These are phyloP conservation scores for Anthoptus insignis DNA, from an alignment of 2,888 invertebrate genomes.

Conservation along the genomic window DNA sequence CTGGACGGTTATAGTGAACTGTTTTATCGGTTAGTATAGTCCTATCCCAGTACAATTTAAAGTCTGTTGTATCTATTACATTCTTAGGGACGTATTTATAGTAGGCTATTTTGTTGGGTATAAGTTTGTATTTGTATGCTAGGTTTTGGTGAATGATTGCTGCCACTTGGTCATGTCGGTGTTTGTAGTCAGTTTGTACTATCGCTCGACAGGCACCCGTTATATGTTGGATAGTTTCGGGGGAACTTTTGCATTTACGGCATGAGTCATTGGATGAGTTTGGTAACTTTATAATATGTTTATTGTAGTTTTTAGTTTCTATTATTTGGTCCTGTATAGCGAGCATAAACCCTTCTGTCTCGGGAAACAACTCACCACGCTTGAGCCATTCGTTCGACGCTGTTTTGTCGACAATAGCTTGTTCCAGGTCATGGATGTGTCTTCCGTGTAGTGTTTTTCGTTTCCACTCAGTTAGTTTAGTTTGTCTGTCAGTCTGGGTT, in stretches of 20 bases:
- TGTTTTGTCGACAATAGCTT: constrained; percentile 43
- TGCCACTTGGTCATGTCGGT: constrained; percentile 38
- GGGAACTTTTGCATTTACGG: constrained; percentile 23
- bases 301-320: constrained; percentile 10
- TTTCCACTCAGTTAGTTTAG: constrained; percentile 11
- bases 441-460: constrained; percentile 22
- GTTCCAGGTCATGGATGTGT: constrained; percentile 38
- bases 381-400: constrained; percentile 40
- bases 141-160: constrained; percentile 27
- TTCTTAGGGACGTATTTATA: not conserved
- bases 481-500: not conserved
- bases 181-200: constrained; percentile 30
- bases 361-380: constrained; percentile 27
- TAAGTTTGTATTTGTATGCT: constrained; percentile 11
- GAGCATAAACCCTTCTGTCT: constrained; percentile 22
- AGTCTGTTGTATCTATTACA: not conserved
- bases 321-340: constrained; percentile 25
- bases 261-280: constrained; percentile 12
- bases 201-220: constrained; percentile 28
- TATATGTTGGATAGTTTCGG: constrained; percentile 29
- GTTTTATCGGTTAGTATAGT: constrained; percentile 19
- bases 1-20: constrained; percentile 12
- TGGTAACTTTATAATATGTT: constrained; percentile 12
- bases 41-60: constrained; percentile 9
- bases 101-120: constrained; percentile 15